phyloP scores from a whole-genome alignment of 2,888 invertebrate species.

The Criorhina ranunculi region DNA sequence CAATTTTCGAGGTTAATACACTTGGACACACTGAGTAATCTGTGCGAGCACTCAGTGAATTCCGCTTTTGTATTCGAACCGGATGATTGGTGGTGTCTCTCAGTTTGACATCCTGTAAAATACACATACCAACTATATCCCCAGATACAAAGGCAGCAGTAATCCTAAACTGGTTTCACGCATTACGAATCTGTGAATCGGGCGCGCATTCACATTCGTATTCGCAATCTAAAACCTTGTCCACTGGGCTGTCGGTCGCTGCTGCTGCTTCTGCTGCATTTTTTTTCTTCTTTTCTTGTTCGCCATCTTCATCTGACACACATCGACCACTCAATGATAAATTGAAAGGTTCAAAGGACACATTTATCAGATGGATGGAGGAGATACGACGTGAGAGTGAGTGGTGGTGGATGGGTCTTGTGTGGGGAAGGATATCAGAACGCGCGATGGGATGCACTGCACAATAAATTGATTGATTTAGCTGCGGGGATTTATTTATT shows the following conservation, averaged over 20 bases:
- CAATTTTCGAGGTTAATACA: slow-evolving; percentile 44
- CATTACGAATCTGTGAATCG: slow-evolving; percentile 62
- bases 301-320: slow-evolving; percentile 75
- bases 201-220: slow-evolving; percentile 48
- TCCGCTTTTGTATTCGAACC: slow-evolving; percentile 52
- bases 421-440: slow-evolving; percentile 68
- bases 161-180: slow-evolving; percentile 73
- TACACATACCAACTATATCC: slow-evolving; percentile 30
- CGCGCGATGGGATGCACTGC: slow-evolving; percentile 59
- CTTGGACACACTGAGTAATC: slow-evolving; percentile 36
- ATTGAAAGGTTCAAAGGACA: slow-evolving; percentile 77
- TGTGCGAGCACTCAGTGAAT: slow-evolving; percentile 26
- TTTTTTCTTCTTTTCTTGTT: slow-evolving; percentile 27
- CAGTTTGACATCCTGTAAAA: slow-evolving; percentile 65
- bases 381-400: slow-evolving; percentile 75
- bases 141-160: slow-evolving; percentile 46
- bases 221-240: slow-evolving; percentile 43
- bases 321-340: slow-evolving; percentile 77
- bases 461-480: slow-evolving; percentile 77
- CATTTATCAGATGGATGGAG: slow-evolving; percentile 76
- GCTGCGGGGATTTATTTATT: slow-evolving; percentile 76
- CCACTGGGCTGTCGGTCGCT: slow-evolving; percentile 10
- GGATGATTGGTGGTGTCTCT: slow-evolving; percentile 64
- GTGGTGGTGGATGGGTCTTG: slow-evolving; percentile 29
- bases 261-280: slow-evolving; percentile 1